Base-by-base conservation (phyloP, 2,888 invertebrate species). In the Platycheirus rosarum region DNA sequence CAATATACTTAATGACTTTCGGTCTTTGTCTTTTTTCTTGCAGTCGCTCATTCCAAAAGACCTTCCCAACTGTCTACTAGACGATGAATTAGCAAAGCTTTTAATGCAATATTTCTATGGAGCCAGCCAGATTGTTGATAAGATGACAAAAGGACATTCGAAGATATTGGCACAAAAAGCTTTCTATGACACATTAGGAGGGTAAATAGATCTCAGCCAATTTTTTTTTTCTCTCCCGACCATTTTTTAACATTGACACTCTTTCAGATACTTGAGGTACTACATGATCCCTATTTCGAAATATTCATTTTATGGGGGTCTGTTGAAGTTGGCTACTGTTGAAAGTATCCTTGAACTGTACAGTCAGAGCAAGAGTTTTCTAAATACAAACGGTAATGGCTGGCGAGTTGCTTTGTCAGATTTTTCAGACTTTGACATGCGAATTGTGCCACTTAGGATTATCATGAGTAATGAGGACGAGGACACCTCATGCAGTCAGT, bases 381-480 rank as follows among this genome's bases (percentile, higher is more conserved):
- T 91, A 5, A 91, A 91, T 63, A 91, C 91, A 2, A 89, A 90
- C 71, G 91, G 91, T 3, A 90, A 90, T 62, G 89, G 88, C 11
- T 91, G 91, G 91, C 86, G 70, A 26, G 32, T 84, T 8, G 87
- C 89, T 0, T 48, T 85, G 4, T 86, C 88, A 65, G 86, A 89
- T 35, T 85, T 82, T 11, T 44, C 65, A 2, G 85, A 86, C 69
- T 60, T 88, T 37, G 77, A 86, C 6, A 57, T 85, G 3, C 70
- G 77, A 6, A 87, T 89, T 51, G 86, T 87, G 62, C 87, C 88
- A 6, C 40, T 88, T 2, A 82, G 76, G 18, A 79, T 87, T 49
- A 13, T 74, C 7, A 11, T 53, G 5, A 65, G n/a, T 0, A 42
- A 55, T 8, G 65, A 84, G 11, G 60, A 73, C 2, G 85, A 84